These are phyloP conservation scores for Lasiommata megera DNA, from an alignment of 2,888 invertebrate species.

Conservation along the genomic window DNA sequence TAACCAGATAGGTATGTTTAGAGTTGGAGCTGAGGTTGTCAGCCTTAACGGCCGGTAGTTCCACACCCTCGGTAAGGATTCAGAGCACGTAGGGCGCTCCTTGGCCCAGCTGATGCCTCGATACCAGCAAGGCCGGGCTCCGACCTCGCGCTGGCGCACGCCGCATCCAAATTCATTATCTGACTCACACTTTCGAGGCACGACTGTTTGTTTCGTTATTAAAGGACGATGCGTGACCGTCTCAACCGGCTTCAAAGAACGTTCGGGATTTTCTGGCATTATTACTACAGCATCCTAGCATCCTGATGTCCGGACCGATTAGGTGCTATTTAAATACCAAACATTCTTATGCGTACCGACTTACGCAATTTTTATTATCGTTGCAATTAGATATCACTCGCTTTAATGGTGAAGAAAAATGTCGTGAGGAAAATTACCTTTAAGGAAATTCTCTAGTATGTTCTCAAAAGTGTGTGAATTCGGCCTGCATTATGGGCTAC, in stretches of 20 bases:
- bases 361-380: too few relatives aligned
- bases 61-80: constrained; percentile 25
- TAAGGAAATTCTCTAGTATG: too few relatives aligned
- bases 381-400: too few relatives aligned
- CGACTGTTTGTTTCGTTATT: not conserved
- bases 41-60: constrained; percentile 18
- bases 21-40: constrained; percentile 14
- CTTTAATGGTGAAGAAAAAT: too few relatives aligned
- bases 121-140: constrained; percentile 56
- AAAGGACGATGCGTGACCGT: constrained; percentile 6
- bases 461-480: too few relatives aligned
- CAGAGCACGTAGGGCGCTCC: constrained; percentile 39
- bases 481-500: too few relatives aligned
- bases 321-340: too few relatives aligned
- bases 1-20: not conserved
- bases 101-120: constrained; percentile 43
- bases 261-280: too few relatives aligned
- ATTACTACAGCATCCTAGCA: too few relatives aligned
- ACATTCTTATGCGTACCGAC: too few relatives aligned
- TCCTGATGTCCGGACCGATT: too few relatives aligned
- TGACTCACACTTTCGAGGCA: constrained; percentile 20
- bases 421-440: too few relatives aligned
- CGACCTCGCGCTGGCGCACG: constrained; percentile 54
- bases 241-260: not conserved
- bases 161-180: constrained; percentile 37